Percentiles rank a stretch among this genome's conserved stretches.
phyloP scores from a whole-genome alignment of 2,113 vertebrate species.

The Spilogale gracilis region DNA sequence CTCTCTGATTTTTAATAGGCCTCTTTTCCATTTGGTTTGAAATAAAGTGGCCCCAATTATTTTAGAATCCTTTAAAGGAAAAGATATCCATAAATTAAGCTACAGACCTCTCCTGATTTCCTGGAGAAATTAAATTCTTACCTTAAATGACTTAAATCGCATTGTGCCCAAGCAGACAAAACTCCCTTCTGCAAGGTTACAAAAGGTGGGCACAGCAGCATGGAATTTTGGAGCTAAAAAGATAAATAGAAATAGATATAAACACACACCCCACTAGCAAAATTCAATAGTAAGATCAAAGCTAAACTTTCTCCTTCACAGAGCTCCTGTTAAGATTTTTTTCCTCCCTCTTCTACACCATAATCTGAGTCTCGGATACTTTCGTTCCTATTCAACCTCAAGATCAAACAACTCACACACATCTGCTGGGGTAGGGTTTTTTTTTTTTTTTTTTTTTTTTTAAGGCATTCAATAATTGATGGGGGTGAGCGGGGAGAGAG shows the following conservation, averaged over 20 bases:
- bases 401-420: constrained; percentile 88
- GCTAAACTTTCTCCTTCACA: constrained; percentile 83
- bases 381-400: constrained; percentile 82
- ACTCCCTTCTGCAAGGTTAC: background rate
- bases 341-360: constrained; percentile 77
- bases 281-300: constrained; percentile 86
- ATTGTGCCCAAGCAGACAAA: constrained; percentile 75
- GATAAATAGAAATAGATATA: constrained; percentile 81
- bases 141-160: constrained; percentile 73
- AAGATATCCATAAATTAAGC: constrained; percentile 80
- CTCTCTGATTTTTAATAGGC: constrained; percentile 75
- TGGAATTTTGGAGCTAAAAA: constrained; percentile 75
- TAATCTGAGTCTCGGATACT: constrained; percentile 86
- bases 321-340: constrained; percentile 80
- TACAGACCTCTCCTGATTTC: constrained; percentile 59
- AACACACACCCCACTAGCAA: constrained; percentile 65
- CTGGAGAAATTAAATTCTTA: constrained; percentile 72
- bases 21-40: constrained; percentile 71
- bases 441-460: constrained; percentile 60
- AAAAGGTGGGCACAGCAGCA: constrained; percentile 32
- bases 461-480: constrained; percentile 83
- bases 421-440: constrained; percentile 83
- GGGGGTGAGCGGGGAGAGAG: constrained; percentile 52
- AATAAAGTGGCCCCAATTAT: constrained; percentile 74
- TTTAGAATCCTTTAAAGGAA: constrained; percentile 77